Evolutionary conservation across 2,797 vertebrate genomes (phyloP).

Genomic region (Corythornis leucogaster): DNA sequence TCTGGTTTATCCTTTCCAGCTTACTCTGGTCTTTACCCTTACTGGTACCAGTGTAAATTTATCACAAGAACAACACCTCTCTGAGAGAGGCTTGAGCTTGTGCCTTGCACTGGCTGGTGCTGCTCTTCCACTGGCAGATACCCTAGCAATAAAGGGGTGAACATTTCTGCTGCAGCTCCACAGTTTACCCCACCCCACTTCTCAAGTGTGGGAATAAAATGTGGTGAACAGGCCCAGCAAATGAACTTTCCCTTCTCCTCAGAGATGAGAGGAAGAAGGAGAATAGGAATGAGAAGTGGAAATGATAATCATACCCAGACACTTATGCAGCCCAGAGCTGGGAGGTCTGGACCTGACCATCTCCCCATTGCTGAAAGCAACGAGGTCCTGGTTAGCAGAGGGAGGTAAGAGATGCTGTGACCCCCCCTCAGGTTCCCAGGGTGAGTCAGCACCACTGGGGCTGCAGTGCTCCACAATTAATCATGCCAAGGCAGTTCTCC

Average conservation of each 20-base stretch:
- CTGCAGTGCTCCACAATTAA: background rate
- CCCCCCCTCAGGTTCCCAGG: background rate
- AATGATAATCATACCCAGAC: background rate
- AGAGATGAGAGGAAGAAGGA: background rate
- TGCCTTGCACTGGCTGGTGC: background rate
- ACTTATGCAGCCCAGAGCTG: background rate
- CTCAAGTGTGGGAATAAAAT: background rate
- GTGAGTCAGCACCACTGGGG: background rate
- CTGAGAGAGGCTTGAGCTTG: background rate
- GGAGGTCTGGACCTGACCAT: background rate
- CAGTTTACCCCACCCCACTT: background rate
- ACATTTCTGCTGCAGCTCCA: background rate
- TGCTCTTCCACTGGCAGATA: background rate
- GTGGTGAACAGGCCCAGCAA: background rate
- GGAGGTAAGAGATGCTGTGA: background rate
- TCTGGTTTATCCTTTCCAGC: background rate
- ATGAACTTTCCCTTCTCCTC: background rate
- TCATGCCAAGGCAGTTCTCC: background rate
- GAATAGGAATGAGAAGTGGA: background rate
- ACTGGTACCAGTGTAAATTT: background rate
- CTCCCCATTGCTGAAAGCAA: background rate
- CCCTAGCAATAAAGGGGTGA: background rate
- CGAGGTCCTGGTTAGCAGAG: rapidly evolving
- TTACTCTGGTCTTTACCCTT: background rate
- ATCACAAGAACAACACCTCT: background rate